Base-by-base conservation (phyloP, 2,113 vertebrate species). In the Oncorhynchus kisutch region DNA sequence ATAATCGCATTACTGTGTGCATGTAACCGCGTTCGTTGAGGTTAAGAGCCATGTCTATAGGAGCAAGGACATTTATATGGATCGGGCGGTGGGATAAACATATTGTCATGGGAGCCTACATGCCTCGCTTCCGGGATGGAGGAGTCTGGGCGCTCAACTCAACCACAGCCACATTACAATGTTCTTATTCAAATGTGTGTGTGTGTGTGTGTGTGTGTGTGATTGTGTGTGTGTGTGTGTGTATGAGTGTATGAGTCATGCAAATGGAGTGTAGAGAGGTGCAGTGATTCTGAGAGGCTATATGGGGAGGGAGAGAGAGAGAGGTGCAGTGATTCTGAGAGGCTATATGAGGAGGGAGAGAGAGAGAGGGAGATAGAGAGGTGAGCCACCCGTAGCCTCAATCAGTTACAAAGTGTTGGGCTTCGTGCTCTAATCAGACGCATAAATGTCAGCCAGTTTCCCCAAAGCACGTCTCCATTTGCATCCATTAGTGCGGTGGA, bases 361-460 rank as follows among this genome's bases (percentile, higher is more conserved):
- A 65, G 25, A 14, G 34, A 70, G 60, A 51, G 49, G 11, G 45
- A 51, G 48, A 54, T 80, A 87, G 78, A 80, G 76, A 67, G 82
- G 85, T 83, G 83, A 67, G 84, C 75, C 48, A 84, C 83, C 83
- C 88, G 59, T 67, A 80, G 80, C 85, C 83, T 79, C 88, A 86
- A 91, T 92, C 88, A 91, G 87, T 91, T 91, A 91, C 39, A 45
- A 45, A 87, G 84, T 77, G 76, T 81, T 82, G 85, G 82, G 85
- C 86, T 86, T 83, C 86, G 84, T 12, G 87, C 86, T 91, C 89
- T 91, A 91, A 90, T 91, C 89, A 92, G 86, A 88, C 82, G 86
- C 91, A 90, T 90, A 90, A 91, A 92, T 91, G 89, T 91, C 90
- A 91, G 88, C 85, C 87, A 84, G 86, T 87, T 88, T 84, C 87